Evolutionary conservation across 2,113 vertebrate species (phyloP), one percentile per base, ranked within the genome.

Genomic region (Lampris incognitus): DNA sequence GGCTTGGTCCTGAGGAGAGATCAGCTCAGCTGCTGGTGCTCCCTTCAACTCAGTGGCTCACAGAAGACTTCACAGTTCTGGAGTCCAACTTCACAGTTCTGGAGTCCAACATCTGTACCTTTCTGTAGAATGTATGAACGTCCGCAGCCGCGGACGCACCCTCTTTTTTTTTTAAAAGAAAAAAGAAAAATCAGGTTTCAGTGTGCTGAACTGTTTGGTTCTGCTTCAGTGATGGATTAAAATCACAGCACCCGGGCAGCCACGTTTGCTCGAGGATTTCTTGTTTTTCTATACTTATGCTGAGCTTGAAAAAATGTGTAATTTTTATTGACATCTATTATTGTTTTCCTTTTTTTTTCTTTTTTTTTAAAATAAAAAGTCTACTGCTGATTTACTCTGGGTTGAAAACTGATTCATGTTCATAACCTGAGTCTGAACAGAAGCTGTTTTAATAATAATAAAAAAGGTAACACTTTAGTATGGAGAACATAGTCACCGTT

Each of bases 111-210:
- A 66, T 84, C 85, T 91, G 89, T 87, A 86, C 74, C 69, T 85
- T 88, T 85, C 83, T 90, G 71, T 90, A 89, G 91, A 94, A 94
- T 94, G 94, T 93, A 93, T 81, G 44, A 58, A 74, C 46, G 69
- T 91, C 81, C 82, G 24, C 68, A 62, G 44, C 55, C 48, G 61
- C 66, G 88, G 84, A 87, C 79, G 41, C 56, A 70, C 76, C 56
- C 44, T 72, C 56, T 54, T 83, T 54, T 71, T 66, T 81, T 83
- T 76, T 82, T 82, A 50, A 84, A 24, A 24, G 0, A 24, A 0
- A 24, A 24, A 24, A 24, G 24, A 24, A 24, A 24, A 78, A 84
- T 91, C 87, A 87, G 79, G 89, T 89, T 81, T 84, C 73, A 83
- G 66, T 78, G 76, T 87, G 80, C 68, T 69, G 86, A 78, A 61